phyloP scores from a whole-genome alignment of 2,888 invertebrate species.

The Apamea sordens region DNA sequence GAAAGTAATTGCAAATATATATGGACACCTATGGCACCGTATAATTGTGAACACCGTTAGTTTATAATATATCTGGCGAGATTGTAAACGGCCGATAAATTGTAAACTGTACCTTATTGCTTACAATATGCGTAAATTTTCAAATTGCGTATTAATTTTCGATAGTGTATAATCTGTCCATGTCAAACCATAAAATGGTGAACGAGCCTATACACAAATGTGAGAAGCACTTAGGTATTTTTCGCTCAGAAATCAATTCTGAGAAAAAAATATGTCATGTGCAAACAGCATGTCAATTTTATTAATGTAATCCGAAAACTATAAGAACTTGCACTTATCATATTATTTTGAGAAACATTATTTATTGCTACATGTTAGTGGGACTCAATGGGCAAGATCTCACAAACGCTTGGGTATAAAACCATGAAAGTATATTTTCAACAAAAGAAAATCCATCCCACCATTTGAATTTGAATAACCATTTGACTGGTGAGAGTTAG shows the following conservation, averaged over 20 bases:
- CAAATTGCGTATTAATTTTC: too few species aligned
- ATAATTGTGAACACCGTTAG: too few species aligned
- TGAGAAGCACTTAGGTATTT: neutral
- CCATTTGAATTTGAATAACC: slow-evolving; percentile 35
- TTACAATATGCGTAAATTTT: too few species aligned
- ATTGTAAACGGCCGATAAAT: too few species aligned
- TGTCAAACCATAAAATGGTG: too few species aligned
- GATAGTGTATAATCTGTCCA: too few species aligned
- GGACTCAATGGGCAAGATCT: slow-evolving; percentile 6
- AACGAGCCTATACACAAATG: neutral
- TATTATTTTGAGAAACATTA: neutral
- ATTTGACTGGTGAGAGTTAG: slow-evolving; percentile 24
- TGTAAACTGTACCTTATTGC: too few species aligned
- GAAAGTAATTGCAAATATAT: neutral
- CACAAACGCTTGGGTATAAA: slow-evolving; percentile 16
- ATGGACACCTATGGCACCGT: too few species aligned
- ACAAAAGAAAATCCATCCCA: slow-evolving; percentile 10
- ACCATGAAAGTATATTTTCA: slow-evolving; percentile 25
- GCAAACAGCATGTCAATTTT: too few species aligned
- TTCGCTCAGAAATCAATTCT: neutral
- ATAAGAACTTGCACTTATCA: neutral
- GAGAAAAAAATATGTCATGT: neutral
- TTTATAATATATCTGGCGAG: too few species aligned
- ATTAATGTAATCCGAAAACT: neutral
- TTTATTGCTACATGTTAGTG: neutral